Base-by-base conservation (phyloP, 2,113 vertebrate genomes). In the Campylorhamphus procurvoides region DNA sequence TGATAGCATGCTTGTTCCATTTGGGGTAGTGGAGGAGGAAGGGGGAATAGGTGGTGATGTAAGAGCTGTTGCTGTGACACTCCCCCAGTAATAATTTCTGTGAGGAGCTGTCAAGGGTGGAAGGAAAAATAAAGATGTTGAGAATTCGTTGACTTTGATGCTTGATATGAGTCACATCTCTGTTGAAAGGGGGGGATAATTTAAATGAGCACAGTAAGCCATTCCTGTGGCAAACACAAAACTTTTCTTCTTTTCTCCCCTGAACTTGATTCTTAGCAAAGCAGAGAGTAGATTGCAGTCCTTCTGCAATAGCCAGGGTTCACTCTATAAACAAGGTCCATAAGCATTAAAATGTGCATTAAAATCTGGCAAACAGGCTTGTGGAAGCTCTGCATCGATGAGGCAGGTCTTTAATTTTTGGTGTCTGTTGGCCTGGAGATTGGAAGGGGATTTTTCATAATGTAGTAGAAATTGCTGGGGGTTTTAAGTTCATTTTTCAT, bases 1-100 rank as follows among this genome's bases (percentile, higher is more conserved):
- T 91, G 92, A 83, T 94, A 87, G 86, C 86, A 59, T 71, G 86
- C 22, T 73, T 79, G 78, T 95, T 95, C 81, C 88, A 90, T 84
- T 89, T 91, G 75, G 93, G 71, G 46, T 77, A 74, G 59, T 31
- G 47, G 71, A 79, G 84, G 87, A 84, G 89, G 84, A 93, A 79
- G 18, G 77, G 71, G 77, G 73, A 94, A 89, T 94, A 71, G 67
- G 4, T 69, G 83, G 58, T 91, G 88, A 96, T 89, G 84, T 91
- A 84, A 91, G 71, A 62, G 55, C 73, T 93, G 73, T 20, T 82
- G 46, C 68, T 76, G 71, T 68, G 76, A 88, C 87, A 62, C 64
- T 89, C 77, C 58, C 23, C 49, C 31, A 4, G 52, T 68, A 79
- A 73, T 22, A 50, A 59, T 52, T 79, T 68, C 52, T 87, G 46